Conservation (phyloP, 2,888 invertebrate species). For the Melolontha melolontha region DNA sequence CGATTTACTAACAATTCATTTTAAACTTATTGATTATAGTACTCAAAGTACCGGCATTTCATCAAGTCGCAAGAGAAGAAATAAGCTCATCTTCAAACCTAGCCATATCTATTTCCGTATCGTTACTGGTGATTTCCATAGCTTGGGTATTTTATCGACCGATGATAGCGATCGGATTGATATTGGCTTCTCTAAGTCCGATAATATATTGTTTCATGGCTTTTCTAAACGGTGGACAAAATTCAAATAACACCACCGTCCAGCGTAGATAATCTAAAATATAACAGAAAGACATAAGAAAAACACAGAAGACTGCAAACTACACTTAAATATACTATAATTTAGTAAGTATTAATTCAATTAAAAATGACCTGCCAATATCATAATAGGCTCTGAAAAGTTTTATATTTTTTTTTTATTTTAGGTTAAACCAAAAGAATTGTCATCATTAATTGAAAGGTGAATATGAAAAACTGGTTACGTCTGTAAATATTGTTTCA, state of each 20-base stretch:
- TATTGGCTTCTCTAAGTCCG: slow-evolving; percentile 69
- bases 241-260: slow-evolving; percentile 44
- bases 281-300: not conserved
- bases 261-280: slow-evolving; percentile 14
- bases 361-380: no score
- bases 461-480: no score
- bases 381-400: no score
- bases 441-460: no score
- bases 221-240: slow-evolving; percentile 57
- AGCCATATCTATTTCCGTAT: slow-evolving; percentile 66
- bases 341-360: not conserved
- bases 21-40: slow-evolving; percentile 57
- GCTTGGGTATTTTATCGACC: slow-evolving; percentile 70
- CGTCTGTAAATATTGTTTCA: no score
- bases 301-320: not conserved
- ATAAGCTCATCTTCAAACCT: slow-evolving; percentile 66
- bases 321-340: not conserved
- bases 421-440: no score
- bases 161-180: slow-evolving; percentile 67
- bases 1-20: no score
- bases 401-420: not conserved
- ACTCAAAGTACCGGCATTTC: slow-evolving; percentile 55
- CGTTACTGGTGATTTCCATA: slow-evolving; percentile 67
- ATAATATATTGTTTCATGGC: slow-evolving; percentile 67
- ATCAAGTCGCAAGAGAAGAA: slow-evolving; percentile 59